Base-by-base conservation (phyloP, 2,888 invertebrate genomes). In the Aradus depressus region DNA sequence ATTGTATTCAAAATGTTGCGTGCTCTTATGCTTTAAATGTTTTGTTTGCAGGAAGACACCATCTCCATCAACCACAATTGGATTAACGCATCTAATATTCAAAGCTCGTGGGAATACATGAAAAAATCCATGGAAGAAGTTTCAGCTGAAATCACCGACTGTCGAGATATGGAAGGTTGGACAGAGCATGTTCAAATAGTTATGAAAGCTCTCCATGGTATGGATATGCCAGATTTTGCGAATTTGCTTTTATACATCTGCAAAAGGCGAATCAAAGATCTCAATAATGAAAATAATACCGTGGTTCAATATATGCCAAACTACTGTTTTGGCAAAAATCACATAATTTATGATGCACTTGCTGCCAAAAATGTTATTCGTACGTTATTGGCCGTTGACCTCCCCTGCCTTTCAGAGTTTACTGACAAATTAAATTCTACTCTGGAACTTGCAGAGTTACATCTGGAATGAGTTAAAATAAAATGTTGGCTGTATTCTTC, bases 31-130 rank as follows among this genome's bases (percentile, higher is more conserved):
- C 19, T 26, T n/a, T 10, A 25, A 35, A 35, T n/a, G 43, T 53
- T 51, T 52, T 58, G 41, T 56, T 60, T 60, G 4, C 58, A 79
- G 79, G 79, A 84, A 55, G 88, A 95, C 65, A 91, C 95, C 25
- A 86, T 97, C 63, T 97, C 97, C 0, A 78, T 98, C 41, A 98
- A 98, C 69, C 97, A 97, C 67, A 98, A 98, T 67, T 96, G 95
- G 89, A 76, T 95, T 52, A 97, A 97, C 72, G 88, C 81, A 1
- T 85, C 87, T 63, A 96, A 95, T 65, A 72, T 93, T 55, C 66
- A 73, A 51, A 67, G 70, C 37, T 79, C 89, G 62, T 91, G 86
- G 84, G 62, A 69, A 1, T 76, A 80, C 41, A 67, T 96, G 41
- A 70, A 74, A 56, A 67, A 68, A 23, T 77, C 77, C 62, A 71